Evolutionary conservation across 2,113 vertebrate genomes (phyloP).

Genomic region (Mirounga angustirostris): DNA sequence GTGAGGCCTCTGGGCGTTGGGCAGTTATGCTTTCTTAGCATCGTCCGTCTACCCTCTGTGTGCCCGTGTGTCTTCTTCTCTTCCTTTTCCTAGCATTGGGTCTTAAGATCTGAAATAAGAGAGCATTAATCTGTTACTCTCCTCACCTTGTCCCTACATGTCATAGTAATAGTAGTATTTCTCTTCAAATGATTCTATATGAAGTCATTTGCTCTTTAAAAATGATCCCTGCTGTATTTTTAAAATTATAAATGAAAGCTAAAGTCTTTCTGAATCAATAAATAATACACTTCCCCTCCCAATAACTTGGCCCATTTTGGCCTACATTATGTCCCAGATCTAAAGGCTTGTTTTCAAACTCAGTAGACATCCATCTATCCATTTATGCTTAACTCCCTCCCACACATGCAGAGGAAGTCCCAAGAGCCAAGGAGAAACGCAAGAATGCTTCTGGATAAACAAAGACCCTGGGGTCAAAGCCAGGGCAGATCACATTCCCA

Average conservation of each 20-base stretch:
- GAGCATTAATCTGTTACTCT: too few relatives aligned
- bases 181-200: neutral
- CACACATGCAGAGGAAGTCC: neutral
- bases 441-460: neutral
- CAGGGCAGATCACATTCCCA: neutral
- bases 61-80: neutral
- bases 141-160: neutral
- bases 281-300: neutral
- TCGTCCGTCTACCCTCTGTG: fast-evolving
- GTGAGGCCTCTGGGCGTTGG: fast-evolving
- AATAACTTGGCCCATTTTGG: neutral
- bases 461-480: constrained; percentile 10
- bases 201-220: constrained; percentile 26
- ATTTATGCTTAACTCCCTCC: neutral
- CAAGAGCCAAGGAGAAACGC: neutral
- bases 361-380: neutral
- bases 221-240: neutral
- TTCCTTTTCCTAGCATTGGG: neutral
- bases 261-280: neutral
- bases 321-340: neutral
- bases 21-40: too few relatives aligned
- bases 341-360: constrained; percentile 5
- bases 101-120: neutral
- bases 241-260: neutral
- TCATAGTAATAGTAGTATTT: neutral